phyloP scores from a whole-genome alignment of 1,140 invertebrate genomes.

The Protaetia brevitarsis region DNA sequence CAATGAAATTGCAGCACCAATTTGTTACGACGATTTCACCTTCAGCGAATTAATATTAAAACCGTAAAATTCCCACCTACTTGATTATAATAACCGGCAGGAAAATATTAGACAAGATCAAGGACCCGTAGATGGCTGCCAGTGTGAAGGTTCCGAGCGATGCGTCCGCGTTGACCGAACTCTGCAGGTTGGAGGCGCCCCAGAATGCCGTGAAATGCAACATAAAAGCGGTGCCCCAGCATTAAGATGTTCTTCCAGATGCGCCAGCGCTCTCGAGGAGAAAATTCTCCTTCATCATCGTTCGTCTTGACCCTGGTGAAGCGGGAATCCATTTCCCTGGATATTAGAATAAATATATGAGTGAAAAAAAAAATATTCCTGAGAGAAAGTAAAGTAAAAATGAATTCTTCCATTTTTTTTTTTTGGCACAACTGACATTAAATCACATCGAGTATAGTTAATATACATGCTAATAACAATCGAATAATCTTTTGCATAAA shows the following conservation, averaged over 20 bases:
- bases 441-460: no score
- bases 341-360: constrained; percentile 1
- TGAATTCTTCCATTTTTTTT: no score
- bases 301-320: constrained; percentile 40
- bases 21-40: not conserved
- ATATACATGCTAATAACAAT: no score
- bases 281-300: constrained; percentile 35
- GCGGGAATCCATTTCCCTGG: constrained; percentile 36
- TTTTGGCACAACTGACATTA: no score
- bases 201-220: constrained; percentile 82
- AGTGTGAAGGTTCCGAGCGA: constrained; percentile 69
- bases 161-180: constrained; percentile 66
- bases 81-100: constrained; percentile 72
- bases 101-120: constrained; percentile 79
- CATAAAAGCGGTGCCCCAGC: constrained; percentile 74
- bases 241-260: constrained; percentile 71
- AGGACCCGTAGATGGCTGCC: constrained; percentile 73
- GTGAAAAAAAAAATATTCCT: no score
- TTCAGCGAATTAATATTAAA: not conserved
- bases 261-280: constrained; percentile 57
- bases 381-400: no score
- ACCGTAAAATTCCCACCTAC: constrained; percentile 45
- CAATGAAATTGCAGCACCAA: no score
- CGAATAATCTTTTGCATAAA: no score
- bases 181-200: constrained; percentile 75